A percentile compares a stretch with the other conserved stretches of the same genome.
Evolutionary conservation across 2,797 vertebrate species (phyloP).

Genomic region (Centropyge bicolor): DNA sequence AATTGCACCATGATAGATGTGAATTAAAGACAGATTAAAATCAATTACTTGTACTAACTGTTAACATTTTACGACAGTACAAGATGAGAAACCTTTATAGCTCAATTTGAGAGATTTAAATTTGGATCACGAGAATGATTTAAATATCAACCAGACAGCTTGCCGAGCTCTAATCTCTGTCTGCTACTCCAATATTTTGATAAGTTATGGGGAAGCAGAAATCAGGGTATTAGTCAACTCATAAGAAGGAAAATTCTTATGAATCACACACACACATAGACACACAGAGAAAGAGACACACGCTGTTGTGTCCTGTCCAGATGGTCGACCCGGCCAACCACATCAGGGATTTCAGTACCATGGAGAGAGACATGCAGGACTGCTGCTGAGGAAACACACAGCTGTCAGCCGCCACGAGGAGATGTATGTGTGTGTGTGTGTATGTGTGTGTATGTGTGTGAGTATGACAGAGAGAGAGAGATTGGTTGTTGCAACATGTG

Average conservation of each 20-base stretch:
- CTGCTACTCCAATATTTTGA: constrained; percentile 19
- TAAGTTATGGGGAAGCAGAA: constrained; percentile 34
- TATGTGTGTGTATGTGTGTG: not conserved
- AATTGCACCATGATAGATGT: not conserved
- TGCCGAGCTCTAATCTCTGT: constrained; percentile 44
- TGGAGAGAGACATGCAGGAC: constrained; percentile 72
- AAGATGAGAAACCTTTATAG: not conserved
- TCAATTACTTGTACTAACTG: not conserved
- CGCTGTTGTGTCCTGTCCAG: constrained; percentile 50
- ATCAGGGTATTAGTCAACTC: constrained; percentile 40
- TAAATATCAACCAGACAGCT: constrained; percentile 23
- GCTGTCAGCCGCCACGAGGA: constrained; percentile 26
- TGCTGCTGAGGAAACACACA: constrained; percentile 38
- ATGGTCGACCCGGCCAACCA: constrained; percentile 44
- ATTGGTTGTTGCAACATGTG: constrained; percentile 8
- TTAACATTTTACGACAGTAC: not conserved
- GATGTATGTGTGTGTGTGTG: not conserved
- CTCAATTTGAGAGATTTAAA: not conserved
- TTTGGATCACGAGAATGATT: constrained; percentile 1
- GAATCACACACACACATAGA: constrained; percentile 18
- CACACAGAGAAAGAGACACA: not conserved
- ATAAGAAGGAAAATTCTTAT: constrained; percentile 35
- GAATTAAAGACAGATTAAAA: not conserved
- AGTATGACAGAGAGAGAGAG: not conserved
- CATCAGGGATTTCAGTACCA: constrained; percentile 75